Evolutionary conservation across 2,113 vertebrate genomes (phyloP).

Genomic region (Syrrhaptes paradoxus): DNA sequence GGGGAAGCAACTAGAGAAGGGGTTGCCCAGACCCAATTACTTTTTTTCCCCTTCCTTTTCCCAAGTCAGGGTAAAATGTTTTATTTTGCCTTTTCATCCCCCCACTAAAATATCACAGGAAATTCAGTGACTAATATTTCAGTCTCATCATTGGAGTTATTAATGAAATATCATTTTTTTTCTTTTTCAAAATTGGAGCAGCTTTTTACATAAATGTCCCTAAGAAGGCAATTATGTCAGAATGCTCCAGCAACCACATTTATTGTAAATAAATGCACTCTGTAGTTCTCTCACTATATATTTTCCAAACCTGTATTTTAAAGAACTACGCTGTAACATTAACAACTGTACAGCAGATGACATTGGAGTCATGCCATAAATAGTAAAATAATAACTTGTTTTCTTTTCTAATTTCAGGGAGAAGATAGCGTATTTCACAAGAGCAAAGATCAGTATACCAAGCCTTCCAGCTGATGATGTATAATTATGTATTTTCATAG

Average conservation of each 20-base stretch:
- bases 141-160: background rate
- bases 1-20: background rate
- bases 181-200: background rate
- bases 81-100: background rate
- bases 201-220: background rate
- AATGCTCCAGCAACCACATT: background rate
- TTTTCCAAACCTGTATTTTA: background rate
- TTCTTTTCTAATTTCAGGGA: slow-evolving; percentile 69
- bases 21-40: background rate
- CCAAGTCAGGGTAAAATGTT: background rate
- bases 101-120: background rate
- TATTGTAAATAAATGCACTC: background rate
- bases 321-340: background rate
- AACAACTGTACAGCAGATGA: background rate
- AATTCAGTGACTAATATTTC: background rate
- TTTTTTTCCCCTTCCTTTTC: background rate
- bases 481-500: slow-evolving; percentile 53
- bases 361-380: background rate
- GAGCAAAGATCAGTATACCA: slow-evolving; percentile 84
- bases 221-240: background rate
- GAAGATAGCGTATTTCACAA: slow-evolving; percentile 88
- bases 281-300: background rate
- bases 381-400: background rate
- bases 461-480: slow-evolving; percentile 84
- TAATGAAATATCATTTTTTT: background rate